A percentile compares a stretch with the other conserved stretches of the same genome.
Conservation (phyloP, 2,888 invertebrate species). For the Schizaphis graminum region DNA sequence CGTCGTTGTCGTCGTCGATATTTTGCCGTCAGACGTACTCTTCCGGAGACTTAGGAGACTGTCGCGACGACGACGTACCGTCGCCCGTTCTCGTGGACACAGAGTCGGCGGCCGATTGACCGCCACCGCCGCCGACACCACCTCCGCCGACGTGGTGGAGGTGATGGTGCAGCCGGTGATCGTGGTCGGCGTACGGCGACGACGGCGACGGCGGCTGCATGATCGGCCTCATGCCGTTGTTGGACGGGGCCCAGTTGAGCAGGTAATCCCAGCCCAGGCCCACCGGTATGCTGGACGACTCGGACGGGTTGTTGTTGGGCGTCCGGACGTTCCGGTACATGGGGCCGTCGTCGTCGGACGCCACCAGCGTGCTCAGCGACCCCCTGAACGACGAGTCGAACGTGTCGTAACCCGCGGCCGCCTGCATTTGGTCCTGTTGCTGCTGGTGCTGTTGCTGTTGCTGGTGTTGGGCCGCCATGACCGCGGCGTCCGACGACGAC, state of each 20-base stretch:
- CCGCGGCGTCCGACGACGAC: conserved; percentile 29
- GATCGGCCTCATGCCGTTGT: conserved; percentile 76
- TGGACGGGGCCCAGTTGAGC: conserved; percentile 90
- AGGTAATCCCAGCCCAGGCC: conserved; percentile 94
- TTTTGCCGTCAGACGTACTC: conserved; percentile 65
- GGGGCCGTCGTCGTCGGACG: conserved; percentile 90
- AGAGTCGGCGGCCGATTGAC: conserved; percentile 18
- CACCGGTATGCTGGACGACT: conserved; percentile 79
- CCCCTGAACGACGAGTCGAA: conserved; percentile 95
- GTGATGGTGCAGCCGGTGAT: background rate
- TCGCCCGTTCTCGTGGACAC: conserved; percentile 58
- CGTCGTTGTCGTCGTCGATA: background rate
- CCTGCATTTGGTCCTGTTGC: conserved; percentile 1
- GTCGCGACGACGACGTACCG: conserved; percentile 70
- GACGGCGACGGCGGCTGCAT: conserved; percentile 52
- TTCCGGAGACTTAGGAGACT: conserved; percentile 65
- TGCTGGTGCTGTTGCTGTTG: conserved; percentile 66
- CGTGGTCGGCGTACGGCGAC: conserved; percentile 48
- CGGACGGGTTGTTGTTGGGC: conserved; percentile 84
- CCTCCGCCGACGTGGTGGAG: background rate
- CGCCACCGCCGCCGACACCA: background rate
- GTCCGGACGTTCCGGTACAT: conserved; percentile 78
- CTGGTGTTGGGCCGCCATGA: conserved; percentile 70
- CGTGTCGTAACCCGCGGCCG: conserved; percentile 60
- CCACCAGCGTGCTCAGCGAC: conserved; percentile 92